Base-by-base conservation (phyloP, 2,888 invertebrate genomes). In the Apeira syringaria region DNA sequence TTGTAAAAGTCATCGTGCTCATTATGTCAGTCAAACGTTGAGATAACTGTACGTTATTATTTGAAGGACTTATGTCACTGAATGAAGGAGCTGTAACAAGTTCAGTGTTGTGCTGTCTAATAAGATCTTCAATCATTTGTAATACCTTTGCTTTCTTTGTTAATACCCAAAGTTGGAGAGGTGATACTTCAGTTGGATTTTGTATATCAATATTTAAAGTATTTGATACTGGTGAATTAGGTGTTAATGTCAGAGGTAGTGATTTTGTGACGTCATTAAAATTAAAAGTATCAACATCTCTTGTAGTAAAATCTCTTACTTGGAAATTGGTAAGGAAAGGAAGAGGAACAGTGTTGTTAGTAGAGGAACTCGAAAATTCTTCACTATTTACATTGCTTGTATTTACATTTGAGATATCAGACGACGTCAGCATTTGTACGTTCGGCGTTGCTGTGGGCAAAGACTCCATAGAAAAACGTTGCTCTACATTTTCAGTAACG, bases 131-230 rank as follows among this genome's bases (percentile, higher is more conserved):
- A 39, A 90, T 90, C 81, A 89, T 87, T 68, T 87, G 78, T 46
- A 90, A 74, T 48, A 90, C 83, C 50, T 75, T 76, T 47, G 90
- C 89, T 73, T 88, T 85, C 64, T 83, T 86, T n/a, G 89, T 85
- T 47, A 90, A 64, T 53, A 89, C 70, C 85, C 81, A 85, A 52
- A 89, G 59, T 53, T 89, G 84, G 33, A 83, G 51, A 25, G 76
- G 79, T 25, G 88, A 80, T 51, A 88, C 54, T 50, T 77, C 73
- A 63, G 56, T 75, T 27, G 76, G 74, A 51, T 82, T 69, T 48
- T 71, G 67, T 33, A 74, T 51, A 26, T 64, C 53, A 53, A 62
- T 56, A 53, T 59, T 64, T 52, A 70, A 60, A 56, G 56, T 63
- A 47, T 59, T 55, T 48, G 56, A 52, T 33, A 55, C 41, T 42